Base-by-base conservation (phyloP, 2,888 invertebrate species). In the Eupsilia transversa region DNA sequence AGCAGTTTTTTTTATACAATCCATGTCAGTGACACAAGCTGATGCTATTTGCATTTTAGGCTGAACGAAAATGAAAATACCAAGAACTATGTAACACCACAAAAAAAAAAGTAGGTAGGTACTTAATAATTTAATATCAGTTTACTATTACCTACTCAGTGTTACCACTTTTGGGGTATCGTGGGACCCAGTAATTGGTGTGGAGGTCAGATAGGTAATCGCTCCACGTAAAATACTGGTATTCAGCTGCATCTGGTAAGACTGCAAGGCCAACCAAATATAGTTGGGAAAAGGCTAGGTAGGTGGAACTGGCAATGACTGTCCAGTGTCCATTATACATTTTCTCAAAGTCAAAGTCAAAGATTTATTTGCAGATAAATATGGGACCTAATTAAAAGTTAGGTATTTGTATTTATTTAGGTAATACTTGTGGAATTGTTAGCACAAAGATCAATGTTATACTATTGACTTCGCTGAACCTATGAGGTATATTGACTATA, bases 341-440 rank as follows among this genome's bases (percentile, higher is more conserved):
- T 43, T 20, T 63, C 3, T 43, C 0, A n/a, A n/a, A n/a, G n/a
- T n/a, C n/a, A n/a, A n/a, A n/a, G n/a, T n/a, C n/a, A n/a, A n/a
- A n/a, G n/a, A n/a, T n/a, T n/a, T n/a, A n/a, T n/a, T n/a, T n/a
- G n/a, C n/a, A n/a, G n/a, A n/a, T n/a, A n/a, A n/a, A n/a, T n/a
- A n/a, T n/a, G n/a, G n/a, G n/a, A n/a, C n/a, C n/a, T 30, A 71
- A 20, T 64, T n/a, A 38, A 23, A 30, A 56, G 7, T 12, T 27
- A 38, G 23, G 17, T 27, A n/a, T 59, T 65, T 33, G 30, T 17
- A 41, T 73, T 54, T 54, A 10, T 2, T 52, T 74, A 41, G 17
- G 49, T 41, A n/a, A n/a, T n/a, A n/a, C n/a, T n/a, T n/a, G 49
- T 46, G 38, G 59, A 77, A 9, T 17, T 30, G 46, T 57, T 33